Conservation (phyloP, 2,113 vertebrate species). For the Terrapene triunguis region DNA sequence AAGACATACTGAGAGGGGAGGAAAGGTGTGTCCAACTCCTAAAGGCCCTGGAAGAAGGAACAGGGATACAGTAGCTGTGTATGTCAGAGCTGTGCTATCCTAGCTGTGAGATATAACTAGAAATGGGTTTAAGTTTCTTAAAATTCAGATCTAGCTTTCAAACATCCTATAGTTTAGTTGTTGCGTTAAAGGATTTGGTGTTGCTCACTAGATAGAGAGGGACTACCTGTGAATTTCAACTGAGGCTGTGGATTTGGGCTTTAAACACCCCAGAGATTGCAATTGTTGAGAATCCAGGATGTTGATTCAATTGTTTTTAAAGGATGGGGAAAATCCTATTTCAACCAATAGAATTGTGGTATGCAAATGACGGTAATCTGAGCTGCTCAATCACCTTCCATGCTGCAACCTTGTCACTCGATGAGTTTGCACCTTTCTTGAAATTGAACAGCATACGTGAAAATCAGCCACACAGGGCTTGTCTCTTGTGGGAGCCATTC, state of each 20-base stretch:
- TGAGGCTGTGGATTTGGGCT: neutral
- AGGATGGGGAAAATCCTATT: neutral
- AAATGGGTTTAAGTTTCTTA: neutral
- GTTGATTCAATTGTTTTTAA: fast-evolving
- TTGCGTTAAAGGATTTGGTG: neutral
- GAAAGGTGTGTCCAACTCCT: neutral
- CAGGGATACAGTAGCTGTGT: neutral
- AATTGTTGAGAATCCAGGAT: neutral
- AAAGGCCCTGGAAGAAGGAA: neutral
- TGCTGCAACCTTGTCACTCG: neutral
- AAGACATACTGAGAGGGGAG: neutral
- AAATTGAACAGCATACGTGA: neutral
- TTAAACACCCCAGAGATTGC: neutral
- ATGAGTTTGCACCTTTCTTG: neutral
- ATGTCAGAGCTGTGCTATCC: neutral
- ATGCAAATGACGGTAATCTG: fast-evolving
- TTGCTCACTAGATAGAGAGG: neutral
- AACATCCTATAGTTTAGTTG: neutral
- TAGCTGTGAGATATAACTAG: neutral
- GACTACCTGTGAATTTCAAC: fast-evolving
- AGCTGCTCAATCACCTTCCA: fast-evolving
- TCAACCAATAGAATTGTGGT: fast-evolving
- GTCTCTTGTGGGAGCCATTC: neutral
- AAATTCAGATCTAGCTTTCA: neutral
- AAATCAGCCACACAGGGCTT: neutral